Conservation (phyloP, 2,797 vertebrate species). For the Sebastolobus altivelis region DNA sequence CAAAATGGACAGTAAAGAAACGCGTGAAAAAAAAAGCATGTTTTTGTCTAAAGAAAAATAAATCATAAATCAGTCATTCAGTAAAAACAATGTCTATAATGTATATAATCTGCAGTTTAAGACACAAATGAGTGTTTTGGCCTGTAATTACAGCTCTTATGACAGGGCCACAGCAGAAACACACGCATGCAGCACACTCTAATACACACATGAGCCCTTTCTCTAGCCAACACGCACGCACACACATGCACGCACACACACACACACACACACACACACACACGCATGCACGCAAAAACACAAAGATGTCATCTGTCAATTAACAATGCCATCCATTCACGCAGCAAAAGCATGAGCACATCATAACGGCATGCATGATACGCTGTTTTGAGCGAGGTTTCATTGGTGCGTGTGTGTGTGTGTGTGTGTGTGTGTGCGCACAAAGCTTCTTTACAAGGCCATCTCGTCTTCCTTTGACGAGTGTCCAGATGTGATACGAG, state of each 20-base stretch:
- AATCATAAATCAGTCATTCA: neutral
- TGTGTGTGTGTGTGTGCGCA: neutral
- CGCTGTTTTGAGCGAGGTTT: neutral
- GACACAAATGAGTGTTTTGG: neutral
- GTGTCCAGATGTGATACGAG: constrained; percentile 15
- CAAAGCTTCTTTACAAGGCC: constrained; percentile 16
- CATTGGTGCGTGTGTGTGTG: neutral
- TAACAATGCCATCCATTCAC: constrained; percentile 67
- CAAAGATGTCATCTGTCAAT: constrained; percentile 36
- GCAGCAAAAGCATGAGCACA: constrained; percentile 37
- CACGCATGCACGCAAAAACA: neutral
- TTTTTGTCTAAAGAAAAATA: constrained; percentile 3
- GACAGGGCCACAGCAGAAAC: constrained; percentile 6
- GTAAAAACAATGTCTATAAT: neutral
- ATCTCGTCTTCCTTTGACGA: constrained; percentile 8
- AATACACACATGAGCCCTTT: constrained; percentile 1
- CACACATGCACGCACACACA: neutral
- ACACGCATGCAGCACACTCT: neutral
- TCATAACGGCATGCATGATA: constrained; percentile 41
- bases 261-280: constrained; percentile 2
- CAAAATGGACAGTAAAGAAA: neutral
- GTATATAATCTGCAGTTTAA: neutral
- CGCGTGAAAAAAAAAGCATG: neutral
- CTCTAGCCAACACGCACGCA: neutral
- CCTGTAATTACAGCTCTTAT: constrained; percentile 31